These are phyloP conservation scores for Enteromius argenteus DNA, from an alignment of 2,797 vertebrate genomes.

Conservation along the genomic window DNA sequence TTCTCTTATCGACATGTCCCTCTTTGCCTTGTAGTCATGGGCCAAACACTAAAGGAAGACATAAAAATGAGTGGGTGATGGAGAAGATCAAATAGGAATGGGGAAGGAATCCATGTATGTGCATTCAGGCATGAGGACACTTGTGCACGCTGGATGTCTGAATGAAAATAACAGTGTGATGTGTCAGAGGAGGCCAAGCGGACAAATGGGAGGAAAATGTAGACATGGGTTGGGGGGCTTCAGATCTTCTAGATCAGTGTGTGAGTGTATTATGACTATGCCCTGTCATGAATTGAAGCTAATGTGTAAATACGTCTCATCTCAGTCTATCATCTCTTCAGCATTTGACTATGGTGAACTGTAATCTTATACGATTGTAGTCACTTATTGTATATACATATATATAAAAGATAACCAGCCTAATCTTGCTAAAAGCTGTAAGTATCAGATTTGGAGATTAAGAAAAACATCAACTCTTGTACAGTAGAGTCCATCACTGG, in stretches of 20 bases:
- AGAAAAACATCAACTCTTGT: not conserved
- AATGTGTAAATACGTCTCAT: not conserved
- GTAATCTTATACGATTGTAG: not conserved
- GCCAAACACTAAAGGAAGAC: not conserved
- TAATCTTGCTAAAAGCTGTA: not conserved
- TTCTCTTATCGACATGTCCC: slow-evolving; percentile 41
- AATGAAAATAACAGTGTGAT: slow-evolving; percentile 57
- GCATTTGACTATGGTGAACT: not conserved
- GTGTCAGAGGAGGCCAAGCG: slow-evolving; percentile 56
- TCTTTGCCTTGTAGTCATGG: slow-evolving; percentile 28
- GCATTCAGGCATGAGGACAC: slow-evolving; percentile 21
- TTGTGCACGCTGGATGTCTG: slow-evolving; percentile 26
- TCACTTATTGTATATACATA: not conserved
- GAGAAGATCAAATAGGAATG: slow-evolving; percentile 9
- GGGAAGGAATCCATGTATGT: not conserved
- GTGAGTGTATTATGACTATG: not conserved
- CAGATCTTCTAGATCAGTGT: slow-evolving; percentile 1
- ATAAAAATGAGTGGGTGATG: not conserved
- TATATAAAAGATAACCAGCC: not conserved
- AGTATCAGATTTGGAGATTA: not conserved
- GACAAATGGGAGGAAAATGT: slow-evolving; percentile 21
- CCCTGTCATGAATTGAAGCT: not conserved
- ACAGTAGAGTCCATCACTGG: not conserved
- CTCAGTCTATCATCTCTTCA: not conserved
- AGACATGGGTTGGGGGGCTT: slow-evolving; percentile 11